Evolutionary conservation across 1,140 invertebrate genomes (phyloP), one percentile per base, ranked within the genome.

Genomic region (Eufriesea mexicana): DNA sequence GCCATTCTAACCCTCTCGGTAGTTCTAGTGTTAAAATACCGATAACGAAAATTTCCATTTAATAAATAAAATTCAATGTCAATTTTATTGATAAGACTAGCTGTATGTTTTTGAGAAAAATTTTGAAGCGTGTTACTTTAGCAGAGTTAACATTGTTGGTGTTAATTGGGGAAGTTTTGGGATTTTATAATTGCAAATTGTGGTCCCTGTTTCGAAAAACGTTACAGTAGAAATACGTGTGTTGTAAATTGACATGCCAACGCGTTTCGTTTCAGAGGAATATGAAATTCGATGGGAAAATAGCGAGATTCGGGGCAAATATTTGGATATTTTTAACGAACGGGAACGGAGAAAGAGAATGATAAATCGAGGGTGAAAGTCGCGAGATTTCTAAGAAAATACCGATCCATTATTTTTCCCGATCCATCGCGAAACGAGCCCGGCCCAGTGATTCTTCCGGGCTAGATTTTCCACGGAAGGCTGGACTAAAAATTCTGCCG

Each of bases 401-500:
- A 35, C 18, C 35, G 35, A 35, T 62, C 28, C 9, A 9, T 4
- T 10, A 35, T 62, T 62, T 20, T 35, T 35, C 16, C 16, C 16
- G 8, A 16, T 62, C 18, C 61, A 62, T 62, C 18, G 20, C 25
- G 14, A 35, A 62, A 62, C 16, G 61, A 18, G 14, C 35, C 18
- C 18, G 6, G 5, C 54, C 2, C 5, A 4, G 12, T 61, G 25
- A 42, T 42, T 35, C 16, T 35, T 49, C 35, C 59, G 71, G 55
- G 18, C 64, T 5, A 23, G 12, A 42, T 23, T 42, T 81, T 81
- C 59, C 74, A 28, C n/a, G n/a, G n/a, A n/a, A 62, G 67, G 51
- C 70, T 35, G 23, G 8, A 45, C 9, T 28, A 25, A 28, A 85
- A 85, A 83, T 87, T 86, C 42, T 71, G 68, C 25, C 71, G 68